Conservation (phyloP, 2,797 vertebrate genomes). For the Telmatherina bonti region DNA sequence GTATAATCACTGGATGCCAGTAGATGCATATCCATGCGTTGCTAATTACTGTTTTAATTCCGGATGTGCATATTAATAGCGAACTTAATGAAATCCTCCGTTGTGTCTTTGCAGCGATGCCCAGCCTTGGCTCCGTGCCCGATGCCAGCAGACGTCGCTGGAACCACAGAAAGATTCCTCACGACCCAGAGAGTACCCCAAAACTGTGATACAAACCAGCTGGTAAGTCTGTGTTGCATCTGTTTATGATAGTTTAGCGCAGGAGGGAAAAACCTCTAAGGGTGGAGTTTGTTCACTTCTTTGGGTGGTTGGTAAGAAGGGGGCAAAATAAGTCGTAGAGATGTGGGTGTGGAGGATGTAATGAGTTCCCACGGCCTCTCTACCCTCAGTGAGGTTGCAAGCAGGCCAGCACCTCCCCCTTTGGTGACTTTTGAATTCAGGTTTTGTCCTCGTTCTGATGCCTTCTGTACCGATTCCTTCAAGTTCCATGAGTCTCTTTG, state of each 20-base stretch:
- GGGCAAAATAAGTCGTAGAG: constrained; percentile 72
- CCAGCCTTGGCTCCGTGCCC: constrained; percentile 89
- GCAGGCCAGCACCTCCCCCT: constrained; percentile 89
- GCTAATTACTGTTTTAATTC: constrained; percentile 84
- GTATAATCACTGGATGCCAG: constrained; percentile 63
- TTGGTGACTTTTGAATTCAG: constrained; percentile 67
- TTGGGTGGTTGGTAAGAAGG: constrained; percentile 83
- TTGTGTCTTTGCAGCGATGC: constrained; percentile 81
- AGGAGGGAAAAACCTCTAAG: constrained; percentile 76
- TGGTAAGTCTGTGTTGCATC: constrained; percentile 78
- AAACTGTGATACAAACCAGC: constrained; percentile 69
- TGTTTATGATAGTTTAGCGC: constrained; percentile 79
- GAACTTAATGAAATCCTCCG: constrained; percentile 85
- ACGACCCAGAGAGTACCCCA: constrained; percentile 85
- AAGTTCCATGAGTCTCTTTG: constrained; percentile 90
- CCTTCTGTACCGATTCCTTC: constrained; percentile 83
- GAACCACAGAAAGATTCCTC: constrained; percentile 83
- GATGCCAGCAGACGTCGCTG: constrained; percentile 89
- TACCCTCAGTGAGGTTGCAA: constrained; percentile 84
- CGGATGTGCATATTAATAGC: constrained; percentile 70
- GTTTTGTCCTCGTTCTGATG: constrained; percentile 68
- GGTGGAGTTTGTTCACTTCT: constrained; percentile 86
- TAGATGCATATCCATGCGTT: constrained; percentile 72
- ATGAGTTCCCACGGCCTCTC: constrained; percentile 84
- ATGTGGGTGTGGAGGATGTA: constrained; percentile 78